A percentile compares a stretch with the other conserved stretches of the same genome.
Evolutionary conservation across 1,140 invertebrate genomes (phyloP).

Genomic region (Venustaconcha ellipsiformis): DNA sequence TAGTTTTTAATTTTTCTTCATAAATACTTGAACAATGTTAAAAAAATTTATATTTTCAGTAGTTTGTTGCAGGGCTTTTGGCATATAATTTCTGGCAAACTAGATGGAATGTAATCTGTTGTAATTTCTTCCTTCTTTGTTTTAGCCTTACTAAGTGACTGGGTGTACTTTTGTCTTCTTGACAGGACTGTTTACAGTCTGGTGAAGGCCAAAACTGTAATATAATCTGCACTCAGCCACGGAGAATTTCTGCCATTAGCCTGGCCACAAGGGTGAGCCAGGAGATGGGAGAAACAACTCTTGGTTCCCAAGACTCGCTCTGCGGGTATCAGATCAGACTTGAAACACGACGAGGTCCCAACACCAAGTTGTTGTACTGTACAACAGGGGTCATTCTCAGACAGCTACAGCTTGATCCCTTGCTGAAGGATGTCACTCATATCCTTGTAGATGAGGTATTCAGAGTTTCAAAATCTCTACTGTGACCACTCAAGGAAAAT

Average conservation of each 20-base stretch:
- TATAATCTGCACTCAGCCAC: constrained; percentile 96
- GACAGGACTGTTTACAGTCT: constrained; percentile 40
- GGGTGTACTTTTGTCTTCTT: too few species aligned
- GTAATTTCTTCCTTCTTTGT: too few species aligned
- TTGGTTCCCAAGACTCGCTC: constrained; percentile 49
- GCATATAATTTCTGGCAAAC: too few species aligned
- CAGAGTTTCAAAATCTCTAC: neutral
- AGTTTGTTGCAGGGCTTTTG: too few species aligned
- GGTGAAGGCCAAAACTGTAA: constrained; percentile 77
- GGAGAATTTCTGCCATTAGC: constrained; percentile 95
- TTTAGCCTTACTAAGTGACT: too few species aligned
- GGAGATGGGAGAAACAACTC: constrained; percentile 81
- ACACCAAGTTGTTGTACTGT: constrained; percentile 59
- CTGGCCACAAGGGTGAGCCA: constrained; percentile 92
- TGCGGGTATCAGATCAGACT: constrained; percentile 67
- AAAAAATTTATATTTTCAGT: too few species aligned
- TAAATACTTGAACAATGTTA: too few species aligned
- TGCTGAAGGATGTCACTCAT: constrained; percentile 59
- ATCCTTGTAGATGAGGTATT: constrained; percentile 65
- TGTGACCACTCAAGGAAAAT: too few species aligned
- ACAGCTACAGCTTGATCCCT: constrained; percentile 73
- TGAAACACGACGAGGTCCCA: constrained; percentile 52
- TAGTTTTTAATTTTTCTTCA: too few species aligned
- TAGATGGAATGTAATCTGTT: too few species aligned
- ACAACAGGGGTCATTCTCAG: constrained; percentile 65